phyloP scores from a whole-genome alignment of 2,888 invertebrate species.

The Lasioglossum lativentre region DNA sequence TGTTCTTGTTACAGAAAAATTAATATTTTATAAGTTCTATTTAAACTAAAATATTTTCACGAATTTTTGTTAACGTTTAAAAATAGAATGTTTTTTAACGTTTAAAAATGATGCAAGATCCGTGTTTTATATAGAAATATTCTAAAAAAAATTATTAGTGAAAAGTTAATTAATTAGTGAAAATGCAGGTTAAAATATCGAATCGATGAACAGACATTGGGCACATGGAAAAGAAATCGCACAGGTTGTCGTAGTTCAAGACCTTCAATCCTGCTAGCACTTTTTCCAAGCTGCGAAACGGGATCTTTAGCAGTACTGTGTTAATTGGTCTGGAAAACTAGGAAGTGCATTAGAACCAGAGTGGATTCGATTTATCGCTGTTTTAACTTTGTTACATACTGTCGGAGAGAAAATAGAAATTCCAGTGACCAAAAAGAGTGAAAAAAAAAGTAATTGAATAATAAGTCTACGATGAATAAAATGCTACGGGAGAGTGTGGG shows the following conservation, averaged over 20 bases:
- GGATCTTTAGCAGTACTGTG: constrained; percentile 47
- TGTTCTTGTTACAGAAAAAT: no score
- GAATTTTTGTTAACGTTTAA: no score
- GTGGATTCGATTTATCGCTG: background rate
- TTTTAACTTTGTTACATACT: background rate
- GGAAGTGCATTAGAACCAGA: constrained; percentile 29
- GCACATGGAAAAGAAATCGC: constrained; percentile 6
- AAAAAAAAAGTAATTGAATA: background rate
- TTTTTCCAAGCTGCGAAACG: constrained; percentile 2
- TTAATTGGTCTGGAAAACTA: constrained; percentile 44
- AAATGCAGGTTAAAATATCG: background rate
- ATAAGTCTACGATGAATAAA: background rate
- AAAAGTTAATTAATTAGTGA: background rate
- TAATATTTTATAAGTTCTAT: no score
- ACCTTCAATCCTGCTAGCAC: background rate
- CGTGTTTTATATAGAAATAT: background rate
- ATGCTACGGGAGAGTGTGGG: background rate
- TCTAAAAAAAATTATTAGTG: no score
- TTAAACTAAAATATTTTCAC: no score
- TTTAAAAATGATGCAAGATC: no score
- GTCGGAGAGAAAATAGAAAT: background rate
- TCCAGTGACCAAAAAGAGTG: background rate
- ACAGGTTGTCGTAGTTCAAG: background rate
- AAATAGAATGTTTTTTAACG: no score
- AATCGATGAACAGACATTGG: background rate